Base-by-base conservation (phyloP, 1,140 invertebrate species). In the Ceratosolen solmsi region DNA sequence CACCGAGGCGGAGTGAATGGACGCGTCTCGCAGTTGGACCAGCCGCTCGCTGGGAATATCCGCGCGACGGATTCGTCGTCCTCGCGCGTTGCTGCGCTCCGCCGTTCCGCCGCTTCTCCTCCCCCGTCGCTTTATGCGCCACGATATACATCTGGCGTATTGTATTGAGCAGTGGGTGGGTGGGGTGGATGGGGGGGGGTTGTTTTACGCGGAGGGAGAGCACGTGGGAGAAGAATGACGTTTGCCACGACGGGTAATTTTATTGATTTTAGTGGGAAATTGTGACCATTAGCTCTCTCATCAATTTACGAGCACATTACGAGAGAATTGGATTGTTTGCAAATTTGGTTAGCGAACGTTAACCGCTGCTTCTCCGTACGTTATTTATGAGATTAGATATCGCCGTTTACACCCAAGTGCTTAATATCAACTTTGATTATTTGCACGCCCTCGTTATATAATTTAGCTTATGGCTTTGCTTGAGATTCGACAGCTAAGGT, bases 111-210 rank as follows among this genome's bases (percentile, higher is more conserved):
- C 33, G 25, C 25, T 27, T 22, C 25, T 22, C 11, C 38, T 46
- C 13, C n/a, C 3, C 36, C 22, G 54, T 17, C 25, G 25, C 73
- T 20, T 75, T 60, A 27, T 36, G 13, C n/a, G 22, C 74, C 17
- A 20, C 56, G 33, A 76, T 76, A 79, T 70, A 41, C 49, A 68
- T 79, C 38, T 30, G n/a, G 36, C 20, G 54, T 49, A 63, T 65
- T 17, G 25, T 65, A 77, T 77, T 77, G 38, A 77, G 20, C 15
- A 30, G 38, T n/a, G 25, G 17, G 27, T 36, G 8, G 22, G 20
- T 27, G 15, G 46, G 17, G 20, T 11, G 38, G 56, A 30, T 0
- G n/a, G 51, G 17, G 30, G 7, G 25, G n/a, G n/a, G n/a, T n/a
- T n/a, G n/a, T n/a, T n/a, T n/a, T n/a, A n/a, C n/a, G n/a, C n/a